These are phyloP conservation scores for Aricia artaxerxes DNA, from an alignment of 2,888 invertebrate genomes.

Conservation along the genomic window DNA sequence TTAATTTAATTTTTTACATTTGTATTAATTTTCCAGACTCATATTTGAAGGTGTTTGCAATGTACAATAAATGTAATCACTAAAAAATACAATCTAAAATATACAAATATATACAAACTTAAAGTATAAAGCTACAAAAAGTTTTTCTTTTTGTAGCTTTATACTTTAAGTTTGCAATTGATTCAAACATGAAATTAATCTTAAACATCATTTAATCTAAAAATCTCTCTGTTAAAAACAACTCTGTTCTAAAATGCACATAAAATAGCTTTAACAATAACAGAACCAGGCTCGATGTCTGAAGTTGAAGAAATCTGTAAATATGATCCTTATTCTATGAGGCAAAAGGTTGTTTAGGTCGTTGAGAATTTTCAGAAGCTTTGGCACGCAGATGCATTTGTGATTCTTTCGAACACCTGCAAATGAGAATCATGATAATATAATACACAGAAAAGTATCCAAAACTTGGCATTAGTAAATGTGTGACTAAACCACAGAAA, in stretches of 20 bases:
- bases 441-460: background rate
- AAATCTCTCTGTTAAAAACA: background rate
- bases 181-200: background rate
- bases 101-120: too few relatives aligned
- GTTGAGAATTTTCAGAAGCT: slow-evolving; percentile 64
- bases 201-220: slow-evolving; percentile 22
- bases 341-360: slow-evolving; percentile 67
- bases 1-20: too few relatives aligned
- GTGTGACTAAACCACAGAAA: too few relatives aligned
- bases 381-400: slow-evolving; percentile 65
- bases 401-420: slow-evolving; percentile 70
- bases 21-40: too few relatives aligned
- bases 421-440: slow-evolving; percentile 39
- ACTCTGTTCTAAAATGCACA: background rate
- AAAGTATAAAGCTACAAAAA: too few relatives aligned
- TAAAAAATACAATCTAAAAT: too few relatives aligned
- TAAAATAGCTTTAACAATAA: slow-evolving; percentile 54
- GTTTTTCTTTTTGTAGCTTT: too few relatives aligned
- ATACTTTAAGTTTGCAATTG: too few relatives aligned
- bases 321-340: slow-evolving; percentile 67
- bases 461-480: too few relatives aligned
- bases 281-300: slow-evolving; percentile 73
- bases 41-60: too few relatives aligned
- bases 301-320: slow-evolving; percentile 71
- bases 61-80: too few relatives aligned